Conservation (phyloP, 2,888 invertebrate genomes). For the Perizoma flavofasciatum region DNA sequence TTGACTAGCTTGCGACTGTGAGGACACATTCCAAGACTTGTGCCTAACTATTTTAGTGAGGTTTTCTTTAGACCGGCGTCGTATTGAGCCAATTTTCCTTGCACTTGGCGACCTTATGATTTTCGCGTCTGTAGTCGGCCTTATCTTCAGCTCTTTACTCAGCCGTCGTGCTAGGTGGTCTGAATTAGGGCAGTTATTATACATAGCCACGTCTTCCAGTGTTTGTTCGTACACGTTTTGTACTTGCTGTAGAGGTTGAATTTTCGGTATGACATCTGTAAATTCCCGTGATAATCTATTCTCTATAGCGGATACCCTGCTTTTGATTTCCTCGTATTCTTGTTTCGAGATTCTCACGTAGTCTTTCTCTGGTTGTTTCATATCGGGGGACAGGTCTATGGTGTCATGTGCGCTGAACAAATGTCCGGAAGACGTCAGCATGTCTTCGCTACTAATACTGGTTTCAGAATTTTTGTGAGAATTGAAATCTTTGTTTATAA, state of each 20-base stretch:
- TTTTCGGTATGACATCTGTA: slow-evolving; percentile 73
- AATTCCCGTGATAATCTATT: slow-evolving; percentile 88
- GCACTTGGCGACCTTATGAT: slow-evolving; percentile 92
- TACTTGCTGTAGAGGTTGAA: slow-evolving; percentile 85
- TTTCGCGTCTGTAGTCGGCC: slow-evolving; percentile 87
- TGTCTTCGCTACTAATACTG: slow-evolving; percentile 72
- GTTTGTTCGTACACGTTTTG: slow-evolving; percentile 90
- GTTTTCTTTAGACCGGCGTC: slow-evolving; percentile 88
- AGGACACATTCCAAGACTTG: slow-evolving; percentile 86
- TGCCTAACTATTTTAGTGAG: slow-evolving; percentile 83
- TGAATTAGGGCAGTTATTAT: slow-evolving; percentile 83
- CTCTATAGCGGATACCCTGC: slow-evolving; percentile 89
- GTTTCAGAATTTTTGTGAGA: slow-evolving; percentile 66
- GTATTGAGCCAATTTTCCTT: slow-evolving; percentile 90
- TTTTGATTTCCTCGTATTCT: slow-evolving; percentile 91
- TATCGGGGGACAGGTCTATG: slow-evolving; percentile 70
- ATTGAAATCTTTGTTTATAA: slow-evolving; percentile 65
- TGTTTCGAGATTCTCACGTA: slow-evolving; percentile 89
- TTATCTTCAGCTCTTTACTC: slow-evolving; percentile 89
- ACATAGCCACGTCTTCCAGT: slow-evolving; percentile 86
- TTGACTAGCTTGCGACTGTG: slow-evolving; percentile 70
- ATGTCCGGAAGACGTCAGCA: slow-evolving; percentile 72
- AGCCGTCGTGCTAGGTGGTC: slow-evolving; percentile 88
- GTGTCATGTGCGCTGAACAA: slow-evolving; percentile 76
- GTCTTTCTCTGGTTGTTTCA: slow-evolving; percentile 77